These are phyloP conservation scores for Eudyptes chrysolophus DNA, from an alignment of 2,113 vertebrate genomes.

Conservation along the genomic window DNA sequence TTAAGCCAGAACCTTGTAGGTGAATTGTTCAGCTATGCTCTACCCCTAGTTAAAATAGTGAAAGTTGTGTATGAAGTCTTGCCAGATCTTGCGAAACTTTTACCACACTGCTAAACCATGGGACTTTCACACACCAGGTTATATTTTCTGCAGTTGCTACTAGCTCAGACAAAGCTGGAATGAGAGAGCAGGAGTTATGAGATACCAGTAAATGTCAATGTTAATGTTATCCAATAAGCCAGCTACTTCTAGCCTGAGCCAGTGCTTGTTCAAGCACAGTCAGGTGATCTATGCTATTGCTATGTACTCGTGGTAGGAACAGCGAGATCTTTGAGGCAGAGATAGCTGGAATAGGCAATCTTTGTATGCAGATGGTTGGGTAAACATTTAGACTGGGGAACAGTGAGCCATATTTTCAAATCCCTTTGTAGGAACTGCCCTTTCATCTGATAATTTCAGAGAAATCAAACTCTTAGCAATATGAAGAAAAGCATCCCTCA, in stretches of 20 bases:
- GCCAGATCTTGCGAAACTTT: not conserved
- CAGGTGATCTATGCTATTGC: not conserved
- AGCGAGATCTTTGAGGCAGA: not conserved
- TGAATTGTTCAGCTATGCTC: not conserved
- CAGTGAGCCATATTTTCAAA: not conserved
- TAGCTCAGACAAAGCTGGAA: not conserved
- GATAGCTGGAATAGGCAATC: not conserved
- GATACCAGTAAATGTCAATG: not conserved
- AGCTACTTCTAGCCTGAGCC: not conserved
- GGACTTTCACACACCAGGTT: not conserved
- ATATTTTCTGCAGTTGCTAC: not conserved
- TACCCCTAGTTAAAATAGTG: not conserved
- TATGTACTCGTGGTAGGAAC: not conserved
- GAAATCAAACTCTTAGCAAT: not conserved
- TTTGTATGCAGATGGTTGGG: not conserved
- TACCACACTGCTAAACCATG: not conserved
- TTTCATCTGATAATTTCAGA: not conserved
- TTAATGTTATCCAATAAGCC: not conserved
- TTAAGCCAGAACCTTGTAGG: not conserved
- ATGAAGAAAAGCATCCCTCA: not conserved
- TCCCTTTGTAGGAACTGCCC: not conserved
- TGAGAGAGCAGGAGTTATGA: not conserved
- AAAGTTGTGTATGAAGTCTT: not conserved
- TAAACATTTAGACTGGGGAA: not conserved
- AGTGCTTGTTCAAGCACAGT: not conserved